Percentiles rank a stretch among this genome's conserved stretches.
Evolutionary conservation across 2,888 invertebrate genomes (phyloP).

Genomic region (Ditula angustiorana): DNA sequence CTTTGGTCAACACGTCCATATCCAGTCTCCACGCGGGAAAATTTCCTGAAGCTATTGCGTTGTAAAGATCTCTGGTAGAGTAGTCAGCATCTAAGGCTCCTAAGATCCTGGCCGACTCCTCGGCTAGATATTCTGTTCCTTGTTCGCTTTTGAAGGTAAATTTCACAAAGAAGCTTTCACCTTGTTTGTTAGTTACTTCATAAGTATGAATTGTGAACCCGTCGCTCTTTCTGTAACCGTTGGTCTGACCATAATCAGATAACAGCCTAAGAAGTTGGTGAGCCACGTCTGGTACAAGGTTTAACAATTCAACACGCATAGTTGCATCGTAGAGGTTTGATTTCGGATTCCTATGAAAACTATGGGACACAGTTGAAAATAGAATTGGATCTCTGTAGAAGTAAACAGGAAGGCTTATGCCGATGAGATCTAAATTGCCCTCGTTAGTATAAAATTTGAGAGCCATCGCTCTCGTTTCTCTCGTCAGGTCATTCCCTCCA

Average conservation of each 20-base stretch:
- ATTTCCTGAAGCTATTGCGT: constrained; percentile 89
- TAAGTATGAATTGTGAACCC: constrained; percentile 95
- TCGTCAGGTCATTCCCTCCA: constrained; percentile 83
- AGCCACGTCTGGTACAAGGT: background rate
- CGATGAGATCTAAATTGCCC: constrained; percentile 7
- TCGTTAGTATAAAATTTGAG: constrained; percentile 41
- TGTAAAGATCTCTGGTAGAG: constrained; percentile 91
- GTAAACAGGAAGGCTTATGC: background rate
- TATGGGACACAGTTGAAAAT: background rate
- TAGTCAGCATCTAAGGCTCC: constrained; percentile 91
- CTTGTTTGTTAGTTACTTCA: constrained; percentile 90
- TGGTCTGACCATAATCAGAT: constrained; percentile 1
- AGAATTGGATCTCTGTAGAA: background rate
- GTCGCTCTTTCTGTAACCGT: constrained; percentile 94
- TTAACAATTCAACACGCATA: background rate
- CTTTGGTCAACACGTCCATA: constrained; percentile 92
- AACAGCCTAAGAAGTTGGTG: background rate
- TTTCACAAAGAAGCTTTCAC: constrained; percentile 90
- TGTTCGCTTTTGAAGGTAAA: constrained; percentile 95
- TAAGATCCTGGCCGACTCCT: constrained; percentile 86
- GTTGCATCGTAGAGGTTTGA: background rate
- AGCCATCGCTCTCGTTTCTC: constrained; percentile 69
- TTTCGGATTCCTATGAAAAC: constrained; percentile 15
- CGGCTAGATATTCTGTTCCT: constrained; percentile 89
- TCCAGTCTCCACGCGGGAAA: constrained; percentile 89